Evolutionary conservation across 2,888 invertebrate species (phyloP).

Genomic region (Phytoseiulus persimilis): DNA sequence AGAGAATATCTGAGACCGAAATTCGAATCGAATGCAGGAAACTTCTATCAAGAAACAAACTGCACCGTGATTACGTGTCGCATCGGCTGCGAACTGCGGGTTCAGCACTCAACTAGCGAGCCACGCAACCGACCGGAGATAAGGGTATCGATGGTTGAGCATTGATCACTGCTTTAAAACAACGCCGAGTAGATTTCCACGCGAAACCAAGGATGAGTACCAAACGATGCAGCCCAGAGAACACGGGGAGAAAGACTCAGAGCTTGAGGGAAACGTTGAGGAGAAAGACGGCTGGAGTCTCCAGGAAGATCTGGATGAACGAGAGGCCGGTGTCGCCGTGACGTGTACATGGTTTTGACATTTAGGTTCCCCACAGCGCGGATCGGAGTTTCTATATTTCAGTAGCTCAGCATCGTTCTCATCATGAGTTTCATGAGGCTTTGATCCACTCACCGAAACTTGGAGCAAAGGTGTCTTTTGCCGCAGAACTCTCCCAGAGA

Average conservation of each 20-base stretch:
- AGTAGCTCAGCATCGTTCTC: not conserved
- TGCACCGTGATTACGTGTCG: not conserved
- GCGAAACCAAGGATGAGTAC: no score
- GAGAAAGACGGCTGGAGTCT: not conserved
- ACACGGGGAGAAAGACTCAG: not conserved
- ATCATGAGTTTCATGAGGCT: not conserved
- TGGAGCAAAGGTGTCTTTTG: not conserved
- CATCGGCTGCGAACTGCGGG: not conserved
- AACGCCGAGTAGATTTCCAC: not conserved
- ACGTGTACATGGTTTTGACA: not conserved
- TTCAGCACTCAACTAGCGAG: not conserved
- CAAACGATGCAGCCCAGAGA: not conserved
- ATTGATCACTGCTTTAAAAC: not conserved
- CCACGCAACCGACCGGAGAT: not conserved
- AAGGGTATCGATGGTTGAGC: not conserved
- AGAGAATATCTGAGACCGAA: no score
- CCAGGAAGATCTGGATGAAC: not conserved
- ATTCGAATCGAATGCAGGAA: not conserved
- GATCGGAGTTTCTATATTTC: not conserved
- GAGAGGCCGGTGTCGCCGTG: not conserved
- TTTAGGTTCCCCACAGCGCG: not conserved
- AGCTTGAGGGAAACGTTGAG: not conserved
- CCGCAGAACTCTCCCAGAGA: not conserved
- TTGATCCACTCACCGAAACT: not conserved
- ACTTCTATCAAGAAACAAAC: not conserved